Percentiles rank a stretch among this genome's conserved stretches.
phyloP scores from a whole-genome alignment of 2,797 vertebrate genomes.

The Lophius americanus region DNA sequence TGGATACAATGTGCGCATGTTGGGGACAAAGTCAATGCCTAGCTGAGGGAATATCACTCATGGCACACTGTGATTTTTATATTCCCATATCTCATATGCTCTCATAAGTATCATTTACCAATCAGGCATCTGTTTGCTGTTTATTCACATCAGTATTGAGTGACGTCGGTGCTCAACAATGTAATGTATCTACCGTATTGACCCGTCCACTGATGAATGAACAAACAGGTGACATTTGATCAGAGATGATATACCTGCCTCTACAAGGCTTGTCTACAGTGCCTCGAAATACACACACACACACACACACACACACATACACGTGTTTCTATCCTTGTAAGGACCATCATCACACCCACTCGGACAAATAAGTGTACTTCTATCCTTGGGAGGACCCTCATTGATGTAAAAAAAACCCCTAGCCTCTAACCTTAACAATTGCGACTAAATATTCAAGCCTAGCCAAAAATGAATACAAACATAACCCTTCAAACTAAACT shows the following conservation, averaged over 20 bases:
- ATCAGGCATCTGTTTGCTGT: constrained; percentile 15
- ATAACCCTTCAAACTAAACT: too few species aligned
- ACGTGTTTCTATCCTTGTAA: neutral
- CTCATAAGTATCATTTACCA: constrained; percentile 28
- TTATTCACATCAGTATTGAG: constrained; percentile 32
- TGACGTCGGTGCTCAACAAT: constrained; percentile 27
- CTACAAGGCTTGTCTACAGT: neutral
- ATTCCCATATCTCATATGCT: constrained; percentile 26
- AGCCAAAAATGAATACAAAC: too few species aligned
- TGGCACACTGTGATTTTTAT: constrained; percentile 28
- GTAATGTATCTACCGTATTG: constrained; percentile 46
- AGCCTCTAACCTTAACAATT: too few species aligned
- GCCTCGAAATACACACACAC: neutral
- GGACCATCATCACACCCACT: neutral
- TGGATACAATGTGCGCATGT: neutral
- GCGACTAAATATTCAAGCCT: too few species aligned
- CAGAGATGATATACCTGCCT: constrained; percentile 15
- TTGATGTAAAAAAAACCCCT: too few species aligned
- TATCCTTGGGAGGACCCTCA: neutral
- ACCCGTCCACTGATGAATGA: constrained; percentile 45
- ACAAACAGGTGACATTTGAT: constrained; percentile 25
- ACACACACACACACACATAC: neutral
- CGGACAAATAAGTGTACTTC: neutral
- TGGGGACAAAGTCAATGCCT: neutral
- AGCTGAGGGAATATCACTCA: constrained; percentile 9